These are phyloP conservation scores for Penaeus indicus DNA, from an alignment of 1,140 invertebrate species.

Conservation along the genomic window DNA sequence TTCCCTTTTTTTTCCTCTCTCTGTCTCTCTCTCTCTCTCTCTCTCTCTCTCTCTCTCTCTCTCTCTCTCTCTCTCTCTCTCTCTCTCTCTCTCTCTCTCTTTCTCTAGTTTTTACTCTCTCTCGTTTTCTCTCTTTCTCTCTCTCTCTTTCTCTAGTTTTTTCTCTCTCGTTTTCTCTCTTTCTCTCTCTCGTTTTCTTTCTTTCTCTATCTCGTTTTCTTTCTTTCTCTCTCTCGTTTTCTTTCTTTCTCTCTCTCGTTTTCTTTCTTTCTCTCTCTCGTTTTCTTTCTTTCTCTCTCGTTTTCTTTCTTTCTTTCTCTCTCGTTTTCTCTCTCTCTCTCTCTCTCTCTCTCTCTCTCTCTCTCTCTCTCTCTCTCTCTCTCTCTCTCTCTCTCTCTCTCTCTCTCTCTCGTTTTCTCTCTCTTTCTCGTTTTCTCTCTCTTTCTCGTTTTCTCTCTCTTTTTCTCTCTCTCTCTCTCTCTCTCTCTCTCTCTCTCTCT, in stretches of 20 bases:
- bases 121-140: slow-evolving; percentile 1
- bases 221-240: not conserved
- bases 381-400: too few species aligned
- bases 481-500: too few species aligned
- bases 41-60: slow-evolving; percentile 21
- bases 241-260: not conserved
- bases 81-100: not conserved
- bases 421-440: not conserved
- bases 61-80: not conserved
- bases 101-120: not conserved
- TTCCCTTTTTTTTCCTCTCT: not conserved
- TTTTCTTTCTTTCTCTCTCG: not conserved
- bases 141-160: not conserved
- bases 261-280: not conserved
- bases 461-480: not conserved
- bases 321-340: not conserved
- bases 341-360: too few species aligned
- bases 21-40: not conserved
- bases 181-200: not conserved
- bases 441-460: not conserved
- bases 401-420: too few species aligned
- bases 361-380: not conserved
- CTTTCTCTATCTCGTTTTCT: not conserved
- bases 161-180: too few species aligned
- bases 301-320: not conserved